A percentile compares a stretch with the other conserved stretches of the same genome.
phyloP scores from a whole-genome alignment of 2,797 vertebrate species.

The Hydrophis major region DNA sequence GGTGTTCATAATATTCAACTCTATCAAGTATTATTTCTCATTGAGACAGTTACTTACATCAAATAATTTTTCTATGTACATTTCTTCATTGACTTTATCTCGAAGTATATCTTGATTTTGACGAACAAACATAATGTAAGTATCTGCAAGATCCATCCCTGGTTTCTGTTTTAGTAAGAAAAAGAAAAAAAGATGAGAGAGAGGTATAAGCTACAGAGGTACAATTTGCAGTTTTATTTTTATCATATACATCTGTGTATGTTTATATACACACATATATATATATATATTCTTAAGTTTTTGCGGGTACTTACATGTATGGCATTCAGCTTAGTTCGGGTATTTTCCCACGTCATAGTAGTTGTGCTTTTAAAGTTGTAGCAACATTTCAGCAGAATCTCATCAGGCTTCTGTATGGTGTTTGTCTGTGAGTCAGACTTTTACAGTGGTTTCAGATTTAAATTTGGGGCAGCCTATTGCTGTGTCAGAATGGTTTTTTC shows the following conservation, averaged over 20 bases:
- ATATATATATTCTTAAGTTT: not conserved
- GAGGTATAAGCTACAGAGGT: not conserved
- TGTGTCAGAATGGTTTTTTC: no score
- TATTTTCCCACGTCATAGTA: no score
- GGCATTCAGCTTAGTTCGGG: no score
- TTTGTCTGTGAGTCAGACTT: no score
- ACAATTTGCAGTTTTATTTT: not conserved
- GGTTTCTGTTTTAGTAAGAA: constrained; percentile 80
- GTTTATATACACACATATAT: not conserved
- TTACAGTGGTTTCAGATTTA: no score
- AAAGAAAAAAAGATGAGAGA: not conserved
- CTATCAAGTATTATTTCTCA: not conserved
- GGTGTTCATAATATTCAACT: constrained; percentile 23
- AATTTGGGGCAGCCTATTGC: no score
- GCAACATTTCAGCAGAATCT: no score
- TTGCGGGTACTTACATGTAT: no score
- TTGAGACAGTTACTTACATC: constrained; percentile 83
- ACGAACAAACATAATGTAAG: constrained; percentile 92
- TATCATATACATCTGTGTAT: not conserved
- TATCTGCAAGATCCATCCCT: constrained; percentile 92
- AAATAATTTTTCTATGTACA: constrained; percentile 90
- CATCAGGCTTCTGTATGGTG: no score
- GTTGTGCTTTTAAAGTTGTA: no score
- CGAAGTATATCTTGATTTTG: constrained; percentile 96
- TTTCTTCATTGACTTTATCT: constrained; percentile 89